These are phyloP conservation scores for Scytalopus superciliaris DNA, from an alignment of 2,113 vertebrate species.

Conservation along the genomic window DNA sequence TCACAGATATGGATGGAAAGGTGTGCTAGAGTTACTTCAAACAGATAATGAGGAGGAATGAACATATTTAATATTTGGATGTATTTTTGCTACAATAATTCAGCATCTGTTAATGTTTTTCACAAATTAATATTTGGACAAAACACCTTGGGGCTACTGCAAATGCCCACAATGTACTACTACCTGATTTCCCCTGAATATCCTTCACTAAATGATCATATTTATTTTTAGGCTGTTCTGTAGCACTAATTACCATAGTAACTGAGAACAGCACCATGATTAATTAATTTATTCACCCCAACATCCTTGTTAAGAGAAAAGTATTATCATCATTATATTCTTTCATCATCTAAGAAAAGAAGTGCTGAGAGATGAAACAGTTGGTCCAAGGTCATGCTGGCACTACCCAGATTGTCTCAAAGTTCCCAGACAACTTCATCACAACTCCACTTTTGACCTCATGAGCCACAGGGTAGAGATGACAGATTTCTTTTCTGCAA, in stretches of 20 bases:
- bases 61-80: not conserved
- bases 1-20: not conserved
- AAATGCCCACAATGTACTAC: not conserved
- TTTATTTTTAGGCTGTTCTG: constrained; percentile 52
- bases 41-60: not conserved
- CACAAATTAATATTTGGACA: not conserved
- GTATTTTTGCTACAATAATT: not conserved
- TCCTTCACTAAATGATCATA: constrained; percentile 7
- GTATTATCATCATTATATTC: not conserved
- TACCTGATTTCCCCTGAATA: constrained; percentile 22
- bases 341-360: constrained; percentile 32
- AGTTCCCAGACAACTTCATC: not conserved
- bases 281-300: constrained; percentile 59
- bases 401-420: not conserved
- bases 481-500: not conserved
- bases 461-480: not conserved
- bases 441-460: not conserved
- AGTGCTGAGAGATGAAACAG: not conserved
- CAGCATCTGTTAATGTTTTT: not conserved
- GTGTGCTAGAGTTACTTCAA: not conserved
- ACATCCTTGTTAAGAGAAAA: constrained; percentile 32
- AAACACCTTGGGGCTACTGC: not conserved
- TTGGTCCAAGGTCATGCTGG: constrained; percentile 14
- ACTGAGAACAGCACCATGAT: constrained; percentile 29
- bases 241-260: constrained; percentile 60